Evolutionary conservation across 2,113 vertebrate species (phyloP).

Genomic region (Herpailurus yagouaroundi): DNA sequence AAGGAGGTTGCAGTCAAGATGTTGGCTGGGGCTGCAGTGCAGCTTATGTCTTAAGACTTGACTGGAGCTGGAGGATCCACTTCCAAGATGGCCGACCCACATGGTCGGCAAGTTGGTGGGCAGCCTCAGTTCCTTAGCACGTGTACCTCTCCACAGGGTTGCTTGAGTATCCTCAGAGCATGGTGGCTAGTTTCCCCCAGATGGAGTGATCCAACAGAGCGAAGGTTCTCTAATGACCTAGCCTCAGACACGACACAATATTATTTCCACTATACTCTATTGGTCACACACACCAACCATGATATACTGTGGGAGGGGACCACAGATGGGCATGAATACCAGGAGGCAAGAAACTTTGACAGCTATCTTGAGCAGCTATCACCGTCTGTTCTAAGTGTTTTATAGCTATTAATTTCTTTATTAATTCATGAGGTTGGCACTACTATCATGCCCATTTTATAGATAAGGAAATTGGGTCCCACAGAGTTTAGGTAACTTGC

Average conservation of each 20-base stretch:
- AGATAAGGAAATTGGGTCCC: background rate
- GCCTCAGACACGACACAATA: background rate
- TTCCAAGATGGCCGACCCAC: background rate
- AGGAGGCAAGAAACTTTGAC: background rate
- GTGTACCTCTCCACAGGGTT: background rate
- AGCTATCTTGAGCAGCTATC: background rate
- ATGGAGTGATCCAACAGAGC: background rate
- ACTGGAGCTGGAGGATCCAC: background rate
- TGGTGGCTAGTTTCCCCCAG: background rate
- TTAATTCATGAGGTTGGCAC: background rate
- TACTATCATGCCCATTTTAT: background rate
- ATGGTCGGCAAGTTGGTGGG: background rate
- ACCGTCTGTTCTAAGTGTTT: background rate
- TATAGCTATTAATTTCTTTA: background rate
- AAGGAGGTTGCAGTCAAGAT: background rate
- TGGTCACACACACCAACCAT: background rate
- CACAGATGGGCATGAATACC: background rate
- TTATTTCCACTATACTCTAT: background rate
- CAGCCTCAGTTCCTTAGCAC: background rate
- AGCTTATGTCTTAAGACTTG: background rate
- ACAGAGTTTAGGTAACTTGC: background rate
- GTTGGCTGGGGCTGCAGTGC: background rate
- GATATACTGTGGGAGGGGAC: background rate
- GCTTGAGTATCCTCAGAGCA: background rate
- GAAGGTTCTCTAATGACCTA: background rate